phyloP scores from a whole-genome alignment of 2,888 invertebrate species.

The Plutella xylostella region DNA sequence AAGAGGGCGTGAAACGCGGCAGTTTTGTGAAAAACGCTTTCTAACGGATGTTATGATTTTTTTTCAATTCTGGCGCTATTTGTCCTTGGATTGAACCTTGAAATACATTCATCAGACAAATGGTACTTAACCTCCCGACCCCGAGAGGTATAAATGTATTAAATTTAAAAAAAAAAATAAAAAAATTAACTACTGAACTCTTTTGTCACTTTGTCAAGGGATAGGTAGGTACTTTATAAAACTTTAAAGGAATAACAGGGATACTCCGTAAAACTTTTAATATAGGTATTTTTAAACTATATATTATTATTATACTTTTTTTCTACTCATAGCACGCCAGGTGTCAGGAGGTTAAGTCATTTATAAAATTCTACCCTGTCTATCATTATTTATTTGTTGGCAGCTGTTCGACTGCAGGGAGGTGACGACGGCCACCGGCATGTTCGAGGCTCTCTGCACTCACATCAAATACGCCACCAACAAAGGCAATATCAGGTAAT shows the following conservation, averaged over 20 bases:
- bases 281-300: too few species aligned
- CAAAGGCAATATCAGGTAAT: slow-evolving; percentile 92
- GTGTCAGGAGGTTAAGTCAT: background rate
- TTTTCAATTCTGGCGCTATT: too few species aligned
- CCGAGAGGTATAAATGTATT: background rate
- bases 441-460: slow-evolving; percentile 96
- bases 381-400: slow-evolving; percentile 13
- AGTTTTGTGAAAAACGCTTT: too few species aligned
- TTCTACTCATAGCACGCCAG: too few species aligned
- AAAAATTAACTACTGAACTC: background rate
- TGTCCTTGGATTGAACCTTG: too few species aligned
- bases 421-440: slow-evolving; percentile 93
- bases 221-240: background rate
- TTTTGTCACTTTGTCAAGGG: background rate
- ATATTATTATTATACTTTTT: too few species aligned
- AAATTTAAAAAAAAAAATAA: background rate
- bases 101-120: too few species aligned
- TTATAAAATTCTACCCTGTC: too few species aligned
- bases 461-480: slow-evolving; percentile 97
- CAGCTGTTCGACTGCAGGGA: slow-evolving; percentile 96
- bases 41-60: too few species aligned
- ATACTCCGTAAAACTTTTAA: too few species aligned
- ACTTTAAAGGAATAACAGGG: background rate
- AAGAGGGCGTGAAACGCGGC: too few species aligned
- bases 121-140: too few species aligned